Evolutionary conservation across 30 jellyfish, hydroid and myxozoan species (phyloP).

Genomic region (Aurelia coerulea): DNA sequence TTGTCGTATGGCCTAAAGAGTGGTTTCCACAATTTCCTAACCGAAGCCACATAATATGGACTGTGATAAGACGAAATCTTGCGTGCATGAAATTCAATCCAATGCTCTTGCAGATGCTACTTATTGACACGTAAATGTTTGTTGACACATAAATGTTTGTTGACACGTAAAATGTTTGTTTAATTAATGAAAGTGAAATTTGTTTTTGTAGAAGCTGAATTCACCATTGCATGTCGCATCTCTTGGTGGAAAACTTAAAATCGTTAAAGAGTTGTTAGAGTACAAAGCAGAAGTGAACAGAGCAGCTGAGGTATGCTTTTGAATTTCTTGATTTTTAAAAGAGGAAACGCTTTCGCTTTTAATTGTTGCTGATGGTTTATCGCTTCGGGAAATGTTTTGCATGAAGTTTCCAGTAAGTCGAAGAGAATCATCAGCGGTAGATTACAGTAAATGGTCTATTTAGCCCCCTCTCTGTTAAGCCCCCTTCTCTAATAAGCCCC

Average conservation of each 20-base stretch:
- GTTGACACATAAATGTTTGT: too few relatives aligned
- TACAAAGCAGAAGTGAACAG: slow-evolving; percentile 84
- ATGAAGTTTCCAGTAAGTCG: too few relatives aligned
- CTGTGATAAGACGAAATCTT: too few relatives aligned
- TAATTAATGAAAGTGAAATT: not conserved
- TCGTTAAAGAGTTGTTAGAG: slow-evolving; percentile 63
- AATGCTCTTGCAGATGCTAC: not conserved
- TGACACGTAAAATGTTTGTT: too few relatives aligned
- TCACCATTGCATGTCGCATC: slow-evolving; percentile 95
- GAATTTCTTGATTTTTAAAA: not conserved
- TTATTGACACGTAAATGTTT: not conserved
- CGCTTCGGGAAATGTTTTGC: not conserved
- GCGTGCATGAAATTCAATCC: too few relatives aligned
- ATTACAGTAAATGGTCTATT: too few relatives aligned
- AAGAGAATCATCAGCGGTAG: too few relatives aligned
- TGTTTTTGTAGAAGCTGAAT: slow-evolving; percentile 75
- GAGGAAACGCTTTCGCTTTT: not conserved
- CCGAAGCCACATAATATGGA: too few relatives aligned
- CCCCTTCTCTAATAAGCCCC: too few relatives aligned
- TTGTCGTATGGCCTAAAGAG: too few relatives aligned
- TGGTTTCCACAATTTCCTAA: too few relatives aligned
- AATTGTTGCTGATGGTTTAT: not conserved
- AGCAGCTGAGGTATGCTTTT: slow-evolving; percentile 83
- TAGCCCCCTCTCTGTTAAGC: too few relatives aligned
- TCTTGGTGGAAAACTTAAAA: slow-evolving; percentile 85